A percentile compares a stretch with the other conserved stretches of the same genome.
Conservation (phyloP, 2,888 invertebrate species). For the Mimas tiliae region DNA sequence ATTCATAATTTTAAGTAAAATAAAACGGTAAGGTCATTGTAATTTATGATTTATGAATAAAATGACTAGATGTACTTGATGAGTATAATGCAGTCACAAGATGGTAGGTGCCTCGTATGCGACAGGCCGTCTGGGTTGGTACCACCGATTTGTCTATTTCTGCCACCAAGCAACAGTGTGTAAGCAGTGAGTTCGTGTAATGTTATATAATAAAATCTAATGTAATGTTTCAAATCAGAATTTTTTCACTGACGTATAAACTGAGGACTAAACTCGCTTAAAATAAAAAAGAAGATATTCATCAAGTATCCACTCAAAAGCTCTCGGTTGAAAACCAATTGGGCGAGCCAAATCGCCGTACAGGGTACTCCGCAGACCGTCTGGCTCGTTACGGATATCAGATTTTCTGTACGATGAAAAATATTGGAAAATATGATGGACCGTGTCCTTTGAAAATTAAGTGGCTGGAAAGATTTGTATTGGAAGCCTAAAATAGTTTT, state of each 20-base stretch:
- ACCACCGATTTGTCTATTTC: too few species aligned
- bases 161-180: too few species aligned
- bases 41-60: too few species aligned
- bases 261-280: background rate
- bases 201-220: too few species aligned
- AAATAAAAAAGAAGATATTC: background rate
- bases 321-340: constrained; percentile 10
- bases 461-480: constrained; percentile 9
- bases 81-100: too few species aligned
- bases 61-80: too few species aligned
- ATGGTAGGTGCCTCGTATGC: too few species aligned
- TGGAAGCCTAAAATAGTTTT: background rate
- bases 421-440: constrained; percentile 21
- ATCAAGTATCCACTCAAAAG: constrained; percentile 14
- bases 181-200: too few species aligned
- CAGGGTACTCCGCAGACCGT: background rate
- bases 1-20: background rate
- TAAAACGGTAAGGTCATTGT: background rate
- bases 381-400: constrained; percentile 8
- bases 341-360: constrained; percentile 11
- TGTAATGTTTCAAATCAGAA: background rate
- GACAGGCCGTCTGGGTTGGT: too few species aligned
- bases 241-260: background rate
- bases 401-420: constrained; percentile 3
- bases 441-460: background rate